phyloP scores from a whole-genome alignment of 2,113 vertebrate species.

The Nerophis lumbriciformis region DNA sequence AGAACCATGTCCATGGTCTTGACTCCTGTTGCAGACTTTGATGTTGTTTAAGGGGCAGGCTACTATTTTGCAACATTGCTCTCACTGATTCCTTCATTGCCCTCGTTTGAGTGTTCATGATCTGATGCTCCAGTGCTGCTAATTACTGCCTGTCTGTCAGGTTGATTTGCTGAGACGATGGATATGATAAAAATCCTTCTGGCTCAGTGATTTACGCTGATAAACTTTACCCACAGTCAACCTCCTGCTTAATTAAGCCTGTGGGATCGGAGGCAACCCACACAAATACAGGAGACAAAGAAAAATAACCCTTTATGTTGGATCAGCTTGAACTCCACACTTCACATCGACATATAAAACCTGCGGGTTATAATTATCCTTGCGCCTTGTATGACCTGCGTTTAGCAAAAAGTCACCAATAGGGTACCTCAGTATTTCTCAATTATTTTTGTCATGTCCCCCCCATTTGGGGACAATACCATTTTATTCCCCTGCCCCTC shows the following conservation, averaged over 20 bases:
- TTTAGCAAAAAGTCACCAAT: too few species aligned
- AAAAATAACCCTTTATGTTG: constrained; percentile 13
- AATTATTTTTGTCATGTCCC: too few species aligned
- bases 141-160: constrained; percentile 47
- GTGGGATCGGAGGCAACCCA: constrained; percentile 37
- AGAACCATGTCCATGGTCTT: constrained; percentile 46
- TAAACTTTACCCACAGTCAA: constrained; percentile 43
- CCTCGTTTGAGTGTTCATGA: constrained; percentile 23
- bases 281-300: constrained; percentile 7
- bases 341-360: constrained; percentile 3
- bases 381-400: too few species aligned
- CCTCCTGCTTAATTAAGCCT: constrained; percentile 48
- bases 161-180: constrained; percentile 34
- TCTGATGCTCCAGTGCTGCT: constrained; percentile 39
- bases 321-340: constrained; percentile 1
- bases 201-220: constrained; percentile 44
- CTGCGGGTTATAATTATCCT: neutral
- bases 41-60: constrained; percentile 24
- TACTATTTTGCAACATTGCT: constrained; percentile 14
- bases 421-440: too few species aligned
- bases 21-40: constrained; percentile 30
- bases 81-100: constrained; percentile 10
- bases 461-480: too few species aligned
- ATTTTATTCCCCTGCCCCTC: too few species aligned
- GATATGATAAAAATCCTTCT: constrained; percentile 35